Percentiles rank a stretch among this genome's conserved stretches.
These are phyloP conservation scores for Tetragnatha versicolor DNA, from an alignment of 1,140 invertebrate genomes.

Conservation along the genomic window DNA sequence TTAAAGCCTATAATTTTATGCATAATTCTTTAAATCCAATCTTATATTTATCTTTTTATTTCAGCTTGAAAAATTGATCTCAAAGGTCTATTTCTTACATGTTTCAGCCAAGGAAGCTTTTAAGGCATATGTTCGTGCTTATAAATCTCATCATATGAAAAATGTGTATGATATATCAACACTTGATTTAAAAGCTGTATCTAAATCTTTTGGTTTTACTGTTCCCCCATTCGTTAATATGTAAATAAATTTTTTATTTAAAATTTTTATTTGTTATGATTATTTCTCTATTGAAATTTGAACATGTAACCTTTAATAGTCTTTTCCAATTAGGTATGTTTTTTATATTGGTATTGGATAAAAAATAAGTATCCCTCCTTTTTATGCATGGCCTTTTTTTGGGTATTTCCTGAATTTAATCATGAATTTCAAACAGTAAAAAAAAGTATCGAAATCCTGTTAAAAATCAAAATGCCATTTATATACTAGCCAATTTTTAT, in stretches of 20 bases:
- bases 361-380: no score
- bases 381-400: no score
- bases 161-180: slow-evolving; percentile 93
- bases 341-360: no score
- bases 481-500: no score
- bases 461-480: no score
- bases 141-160: slow-evolving; percentile 96
- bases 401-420: no score
- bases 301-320: no score
- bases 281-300: no score
- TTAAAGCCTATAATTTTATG: not conserved
- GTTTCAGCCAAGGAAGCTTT: slow-evolving; percentile 96
- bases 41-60: slow-evolving; percentile 60
- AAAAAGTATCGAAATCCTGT: no score
- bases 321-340: no score
- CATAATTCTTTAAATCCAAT: not conserved
- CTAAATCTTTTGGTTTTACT: slow-evolving; percentile 92
- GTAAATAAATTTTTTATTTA: not conserved
- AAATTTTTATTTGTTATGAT: no score
- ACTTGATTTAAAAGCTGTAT: slow-evolving; percentile 76
- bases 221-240: slow-evolving; percentile 82
- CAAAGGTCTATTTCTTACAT: slow-evolving; percentile 94
- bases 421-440: no score
- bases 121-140: slow-evolving; percentile 94
- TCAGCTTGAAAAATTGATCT: slow-evolving; percentile 93